These are phyloP conservation scores for Armadillidium nasatum DNA, from an alignment of 1,140 invertebrate species.

Conservation along the genomic window DNA sequence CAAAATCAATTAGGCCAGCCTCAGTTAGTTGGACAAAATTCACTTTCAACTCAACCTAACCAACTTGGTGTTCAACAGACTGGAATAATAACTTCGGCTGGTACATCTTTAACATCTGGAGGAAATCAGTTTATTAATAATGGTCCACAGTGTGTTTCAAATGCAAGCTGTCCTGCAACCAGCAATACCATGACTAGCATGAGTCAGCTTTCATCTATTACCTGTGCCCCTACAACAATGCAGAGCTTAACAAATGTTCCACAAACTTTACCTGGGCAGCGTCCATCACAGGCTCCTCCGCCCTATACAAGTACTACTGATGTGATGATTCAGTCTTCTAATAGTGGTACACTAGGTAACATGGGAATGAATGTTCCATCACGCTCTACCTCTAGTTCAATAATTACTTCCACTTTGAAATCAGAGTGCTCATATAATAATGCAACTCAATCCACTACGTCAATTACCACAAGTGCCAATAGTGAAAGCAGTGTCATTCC, in stretches of 20 bases:
- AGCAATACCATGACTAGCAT: background rate
- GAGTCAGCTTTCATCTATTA: background rate
- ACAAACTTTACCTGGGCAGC: background rate
- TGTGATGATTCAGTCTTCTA: slow-evolving; percentile 33
- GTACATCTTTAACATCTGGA: background rate
- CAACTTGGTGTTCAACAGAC: slow-evolving; percentile 12
- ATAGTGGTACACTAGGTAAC: slow-evolving; percentile 29
- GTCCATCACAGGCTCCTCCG: slow-evolving; percentile 22
- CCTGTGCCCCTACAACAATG: background rate
- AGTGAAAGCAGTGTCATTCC: slow-evolving; percentile 31
- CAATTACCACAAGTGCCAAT: slow-evolving; percentile 33
- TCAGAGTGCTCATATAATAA: background rate
- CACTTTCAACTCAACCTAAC: slow-evolving; percentile 4
- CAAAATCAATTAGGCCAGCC: background rate
- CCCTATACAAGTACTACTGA: slow-evolving; percentile 27
- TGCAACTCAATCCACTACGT: slow-evolving; percentile 22
- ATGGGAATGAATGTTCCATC: slow-evolving; percentile 29
- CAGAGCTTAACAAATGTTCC: background rate
- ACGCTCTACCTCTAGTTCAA: slow-evolving; percentile 32
- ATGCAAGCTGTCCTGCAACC: background rate
- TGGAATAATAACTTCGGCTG: background rate
- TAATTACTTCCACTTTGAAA: slow-evolving; percentile 23
- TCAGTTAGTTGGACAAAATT: slow-evolving; percentile 21
- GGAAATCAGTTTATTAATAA: background rate
- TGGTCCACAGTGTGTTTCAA: background rate